Conservation (phyloP, 1,140 invertebrate genomes). For the Tenebrio molitor region DNA sequence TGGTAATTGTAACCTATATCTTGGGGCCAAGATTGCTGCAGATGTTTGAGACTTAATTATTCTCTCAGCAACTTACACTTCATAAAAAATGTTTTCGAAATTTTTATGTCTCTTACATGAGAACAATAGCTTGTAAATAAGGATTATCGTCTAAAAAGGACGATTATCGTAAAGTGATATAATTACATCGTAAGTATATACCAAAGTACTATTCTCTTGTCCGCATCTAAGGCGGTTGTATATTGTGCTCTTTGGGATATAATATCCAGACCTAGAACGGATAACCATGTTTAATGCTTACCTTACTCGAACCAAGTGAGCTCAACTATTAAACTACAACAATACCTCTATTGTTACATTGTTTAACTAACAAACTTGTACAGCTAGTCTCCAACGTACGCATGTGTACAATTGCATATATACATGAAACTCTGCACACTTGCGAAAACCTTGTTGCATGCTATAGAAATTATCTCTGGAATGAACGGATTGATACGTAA, state of each 20-base stretch:
- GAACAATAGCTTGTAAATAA: not conserved
- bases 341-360: constrained; percentile 7
- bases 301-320: constrained; percentile 6
- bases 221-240: constrained; percentile 3
- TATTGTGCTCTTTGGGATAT: constrained; percentile 11
- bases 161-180: constrained; percentile 8
- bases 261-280: constrained; percentile 13
- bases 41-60: constrained; percentile 1
- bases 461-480: no score
- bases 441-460: no score
- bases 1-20: constrained; percentile 9
- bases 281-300: constrained; percentile 10
- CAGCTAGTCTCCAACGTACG: not conserved
- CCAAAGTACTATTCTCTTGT: constrained; percentile 10
- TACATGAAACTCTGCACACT: no score
- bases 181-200: constrained; percentile 2
- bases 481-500: no score
- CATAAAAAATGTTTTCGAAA: not conserved
- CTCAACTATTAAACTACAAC: constrained; percentile 14
- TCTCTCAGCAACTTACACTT: not conserved
- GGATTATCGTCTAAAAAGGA: not conserved
- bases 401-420: not conserved
- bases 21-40: not conserved
- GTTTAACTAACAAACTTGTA: constrained; percentile 13
- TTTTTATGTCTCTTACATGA: not conserved